Conservation (phyloP, 1,140 invertebrate species). For the Drosophila insularis region DNA sequence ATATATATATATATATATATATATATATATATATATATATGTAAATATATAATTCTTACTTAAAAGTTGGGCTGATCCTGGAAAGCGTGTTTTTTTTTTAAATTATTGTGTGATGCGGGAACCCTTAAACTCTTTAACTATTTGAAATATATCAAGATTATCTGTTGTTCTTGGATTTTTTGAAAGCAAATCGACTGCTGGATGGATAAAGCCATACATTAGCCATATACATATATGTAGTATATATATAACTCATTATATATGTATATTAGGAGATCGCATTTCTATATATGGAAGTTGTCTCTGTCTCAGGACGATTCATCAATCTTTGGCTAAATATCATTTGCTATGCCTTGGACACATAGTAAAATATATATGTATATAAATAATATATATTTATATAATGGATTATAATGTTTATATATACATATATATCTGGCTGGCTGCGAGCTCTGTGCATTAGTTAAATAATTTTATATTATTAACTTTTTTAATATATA, state of each 20-base stretch:
- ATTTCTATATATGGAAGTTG: neutral
- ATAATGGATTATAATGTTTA: slow-evolving; percentile 23
- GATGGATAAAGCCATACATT: neutral
- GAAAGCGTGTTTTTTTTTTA: slow-evolving; percentile 7
- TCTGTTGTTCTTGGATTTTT: slow-evolving; percentile 16
- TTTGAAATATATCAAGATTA: slow-evolving; percentile 28
- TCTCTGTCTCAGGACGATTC: neutral
- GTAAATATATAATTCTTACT: slow-evolving; percentile 69
- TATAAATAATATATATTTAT: slow-evolving; percentile 43
- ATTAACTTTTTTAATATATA: neutral
- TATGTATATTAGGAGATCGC: slow-evolving; percentile 3
- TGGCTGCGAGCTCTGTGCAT: slow-evolving; percentile 46
- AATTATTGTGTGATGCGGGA: slow-evolving; percentile 2
- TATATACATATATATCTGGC: slow-evolving; percentile 45
- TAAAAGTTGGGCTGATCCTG: neutral
- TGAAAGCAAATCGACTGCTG: slow-evolving; percentile 10
- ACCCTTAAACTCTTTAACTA: slow-evolving; percentile 2
- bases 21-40: too few species aligned
- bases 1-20: too few species aligned
- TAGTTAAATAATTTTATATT: slow-evolving; percentile 39
- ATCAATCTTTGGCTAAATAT: slow-evolving; percentile 53
- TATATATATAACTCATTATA: slow-evolving; percentile 10
- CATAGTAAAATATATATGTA: slow-evolving; percentile 27
- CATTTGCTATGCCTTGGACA: slow-evolving; percentile 52
- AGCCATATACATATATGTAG: slow-evolving; percentile 21